phyloP scores from a whole-genome alignment of 1,140 invertebrate species.

The Pogonus chalceus region DNA sequence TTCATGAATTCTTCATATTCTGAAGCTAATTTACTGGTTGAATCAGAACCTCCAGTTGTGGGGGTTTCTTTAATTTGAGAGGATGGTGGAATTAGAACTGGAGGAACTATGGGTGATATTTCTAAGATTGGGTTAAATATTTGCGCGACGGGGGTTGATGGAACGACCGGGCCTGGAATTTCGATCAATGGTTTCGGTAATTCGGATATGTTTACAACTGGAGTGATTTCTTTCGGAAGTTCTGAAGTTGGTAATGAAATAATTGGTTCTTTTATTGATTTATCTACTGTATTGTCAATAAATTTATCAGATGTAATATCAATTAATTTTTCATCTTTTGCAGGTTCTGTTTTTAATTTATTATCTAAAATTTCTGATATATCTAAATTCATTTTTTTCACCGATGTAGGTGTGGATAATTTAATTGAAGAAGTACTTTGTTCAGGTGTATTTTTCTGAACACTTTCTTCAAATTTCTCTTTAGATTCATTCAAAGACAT shows the following conservation, averaged over 20 bases:
- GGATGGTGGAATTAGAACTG: not conserved
- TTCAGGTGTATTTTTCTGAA: not conserved
- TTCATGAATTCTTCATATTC: constrained; percentile 12
- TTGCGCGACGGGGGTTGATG: not conserved
- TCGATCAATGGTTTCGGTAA: not conserved
- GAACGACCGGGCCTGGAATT: not conserved
- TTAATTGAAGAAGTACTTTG: not conserved
- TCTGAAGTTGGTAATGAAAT: not conserved
- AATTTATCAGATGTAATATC: too few species aligned
- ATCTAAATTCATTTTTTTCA: not conserved
- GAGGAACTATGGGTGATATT: not conserved
- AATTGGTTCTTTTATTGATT: not conserved
- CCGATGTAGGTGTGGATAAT: not conserved
- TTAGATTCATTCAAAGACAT: not conserved
- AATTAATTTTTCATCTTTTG: too few species aligned
- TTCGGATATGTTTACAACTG: not conserved
- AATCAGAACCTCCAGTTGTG: not conserved
- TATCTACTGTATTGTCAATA: not conserved
- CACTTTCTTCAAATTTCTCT: not conserved
- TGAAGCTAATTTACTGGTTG: constrained; percentile 6
- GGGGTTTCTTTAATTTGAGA: not conserved
- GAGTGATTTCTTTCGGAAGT: not conserved
- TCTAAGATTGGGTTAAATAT: not conserved
- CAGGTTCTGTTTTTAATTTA: too few species aligned
- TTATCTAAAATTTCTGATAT: not conserved